A percentile compares a stretch with the other conserved stretches of the same genome.
phyloP scores from a whole-genome alignment of 1,140 invertebrate genomes.

The Aphelenchoides avenae region DNA sequence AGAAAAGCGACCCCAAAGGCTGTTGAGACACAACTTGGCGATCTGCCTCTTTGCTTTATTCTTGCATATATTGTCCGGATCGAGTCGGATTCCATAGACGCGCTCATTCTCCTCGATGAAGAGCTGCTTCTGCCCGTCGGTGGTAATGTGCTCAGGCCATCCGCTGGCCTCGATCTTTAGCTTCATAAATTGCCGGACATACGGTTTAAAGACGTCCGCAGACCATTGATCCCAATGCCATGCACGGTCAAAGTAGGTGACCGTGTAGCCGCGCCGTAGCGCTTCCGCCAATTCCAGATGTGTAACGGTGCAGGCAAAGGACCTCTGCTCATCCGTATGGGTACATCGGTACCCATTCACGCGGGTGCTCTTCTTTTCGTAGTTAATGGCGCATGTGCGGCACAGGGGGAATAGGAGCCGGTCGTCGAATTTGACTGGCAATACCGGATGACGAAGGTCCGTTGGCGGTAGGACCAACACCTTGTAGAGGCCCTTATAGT shows the following conservation, averaged over 20 bases:
- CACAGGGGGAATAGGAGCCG: constrained; percentile 2
- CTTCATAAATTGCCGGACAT: neutral
- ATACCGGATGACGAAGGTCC: neutral
- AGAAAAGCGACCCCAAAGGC: constrained; percentile 7
- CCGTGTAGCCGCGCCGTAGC: neutral
- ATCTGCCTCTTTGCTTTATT: no score
- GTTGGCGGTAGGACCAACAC: constrained; percentile 2
- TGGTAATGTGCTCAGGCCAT: neutral
- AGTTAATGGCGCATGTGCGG: neutral
- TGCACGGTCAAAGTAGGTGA: neutral
- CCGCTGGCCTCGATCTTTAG: constrained; percentile 11
- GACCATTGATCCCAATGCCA: neutral
- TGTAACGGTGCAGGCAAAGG: neutral
- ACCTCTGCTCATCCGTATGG: neutral
- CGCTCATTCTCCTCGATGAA: constrained; percentile 5
- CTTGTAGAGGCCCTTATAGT: constrained; percentile 1
- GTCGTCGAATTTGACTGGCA: constrained; percentile 7
- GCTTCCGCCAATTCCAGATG: constrained; percentile 6
- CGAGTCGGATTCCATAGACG: neutral
- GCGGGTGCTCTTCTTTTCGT: neutral
- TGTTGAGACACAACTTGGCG: no score
- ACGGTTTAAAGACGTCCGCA: neutral
- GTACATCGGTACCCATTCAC: neutral
- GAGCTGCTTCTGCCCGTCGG: neutral
- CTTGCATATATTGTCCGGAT: constrained; percentile 2